These are phyloP conservation scores for Trinorchestia longiramus DNA, from an alignment of 1,140 invertebrate species.

Conservation along the genomic window DNA sequence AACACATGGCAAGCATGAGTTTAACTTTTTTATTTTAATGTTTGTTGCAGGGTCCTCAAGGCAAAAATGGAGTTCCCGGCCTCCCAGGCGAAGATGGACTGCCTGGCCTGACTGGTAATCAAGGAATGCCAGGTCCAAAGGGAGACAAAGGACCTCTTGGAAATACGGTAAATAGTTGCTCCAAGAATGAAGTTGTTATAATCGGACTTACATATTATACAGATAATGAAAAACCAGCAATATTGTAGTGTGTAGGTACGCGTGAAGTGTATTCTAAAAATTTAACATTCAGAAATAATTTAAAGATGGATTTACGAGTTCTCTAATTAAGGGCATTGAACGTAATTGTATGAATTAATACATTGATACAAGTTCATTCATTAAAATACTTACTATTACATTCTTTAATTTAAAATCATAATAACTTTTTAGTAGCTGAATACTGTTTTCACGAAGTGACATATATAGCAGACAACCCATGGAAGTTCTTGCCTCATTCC, in stretches of 20 bases:
- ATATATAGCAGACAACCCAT: neutral
- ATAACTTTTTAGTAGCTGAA: neutral
- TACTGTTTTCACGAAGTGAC: neutral
- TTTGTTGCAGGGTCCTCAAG: conserved; percentile 76
- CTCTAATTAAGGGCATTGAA: neutral
- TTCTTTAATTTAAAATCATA: neutral
- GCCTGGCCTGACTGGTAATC: conserved; percentile 80
- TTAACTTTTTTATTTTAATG: neutral
- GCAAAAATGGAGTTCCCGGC: conserved; percentile 81
- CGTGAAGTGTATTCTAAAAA: neutral
- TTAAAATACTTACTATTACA: neutral
- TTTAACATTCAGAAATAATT: neutral
- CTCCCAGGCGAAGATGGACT: conserved; percentile 81
- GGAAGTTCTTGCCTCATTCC: neutral
- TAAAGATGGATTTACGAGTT: neutral
- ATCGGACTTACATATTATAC: neutral
- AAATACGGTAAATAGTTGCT: conserved; percentile 71
- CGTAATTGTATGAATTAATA: no score
- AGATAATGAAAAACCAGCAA: no score
- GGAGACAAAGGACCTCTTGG: conserved; percentile 79
- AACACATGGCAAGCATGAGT: neutral
- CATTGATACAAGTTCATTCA: neutral
- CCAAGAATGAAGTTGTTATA: neutral
- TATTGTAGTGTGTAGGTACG: neutral
- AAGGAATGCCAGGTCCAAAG: conserved; percentile 77